Conservation (phyloP, 2,113 vertebrate genomes). For the Phylloscopus trochiloides region DNA sequence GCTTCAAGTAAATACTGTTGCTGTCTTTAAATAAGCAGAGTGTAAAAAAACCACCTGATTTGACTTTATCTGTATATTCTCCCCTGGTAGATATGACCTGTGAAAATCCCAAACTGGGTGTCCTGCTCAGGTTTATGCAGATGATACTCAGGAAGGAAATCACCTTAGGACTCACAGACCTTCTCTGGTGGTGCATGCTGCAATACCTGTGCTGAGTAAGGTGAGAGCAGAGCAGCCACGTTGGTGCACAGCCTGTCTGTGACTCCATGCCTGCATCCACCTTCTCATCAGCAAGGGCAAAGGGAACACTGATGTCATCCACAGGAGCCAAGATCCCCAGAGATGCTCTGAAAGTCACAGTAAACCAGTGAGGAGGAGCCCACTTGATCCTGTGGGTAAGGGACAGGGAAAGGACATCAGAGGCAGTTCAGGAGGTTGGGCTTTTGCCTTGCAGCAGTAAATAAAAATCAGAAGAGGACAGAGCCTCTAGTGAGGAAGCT, state of each 20-base stretch:
- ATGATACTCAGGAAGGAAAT: neutral
- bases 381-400: neutral
- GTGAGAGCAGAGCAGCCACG: neutral
- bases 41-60: neutral
- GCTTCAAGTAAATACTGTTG: neutral
- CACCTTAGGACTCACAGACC: neutral
- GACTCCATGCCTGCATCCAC: rapidly evolving
- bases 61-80: neutral
- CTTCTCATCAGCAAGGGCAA: neutral
- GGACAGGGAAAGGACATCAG: neutral
- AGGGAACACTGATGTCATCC: neutral
- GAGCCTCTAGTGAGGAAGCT: neutral
- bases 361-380: neutral
- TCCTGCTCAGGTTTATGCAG: neutral
- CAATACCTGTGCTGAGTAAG: neutral
- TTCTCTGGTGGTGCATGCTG: neutral
- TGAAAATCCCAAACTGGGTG: neutral
- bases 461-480: neutral
- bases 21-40: neutral
- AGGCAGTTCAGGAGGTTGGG: neutral
- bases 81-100: neutral
- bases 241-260: neutral
- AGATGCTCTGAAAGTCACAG: neutral
- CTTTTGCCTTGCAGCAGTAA: neutral
- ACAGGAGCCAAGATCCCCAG: neutral